Evolutionary conservation across 2,888 invertebrate genomes (phyloP), one percentile per base, ranked within the genome.

Genomic region (Xiphydria camelus): DNA sequence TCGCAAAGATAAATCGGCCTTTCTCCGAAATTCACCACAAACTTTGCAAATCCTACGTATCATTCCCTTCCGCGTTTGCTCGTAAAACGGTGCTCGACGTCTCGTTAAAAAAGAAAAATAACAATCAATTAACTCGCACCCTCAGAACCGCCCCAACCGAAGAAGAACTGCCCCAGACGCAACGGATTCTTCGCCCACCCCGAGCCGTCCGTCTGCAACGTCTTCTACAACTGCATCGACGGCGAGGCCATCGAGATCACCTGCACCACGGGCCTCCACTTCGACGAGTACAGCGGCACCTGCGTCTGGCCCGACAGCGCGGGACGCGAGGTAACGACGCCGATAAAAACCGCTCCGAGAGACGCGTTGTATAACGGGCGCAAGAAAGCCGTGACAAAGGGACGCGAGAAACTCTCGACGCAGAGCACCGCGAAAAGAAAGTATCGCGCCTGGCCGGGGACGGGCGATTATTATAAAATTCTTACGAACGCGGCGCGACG

Each of bases 131-230:
- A 12, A n/a, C 15, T 29, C 9, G 3, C 29, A 4, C 9, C 3
- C 15, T 35, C 78, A 93, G 92, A 93, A 78, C 84, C 87, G 45
- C 87, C 94, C 42, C 84, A 86, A 64, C 78, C 86, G 5, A 85
- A 78, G 66, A 77, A 78, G 32, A 81, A 83, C 53, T 94, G 94
- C 70, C 92, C 92, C 14, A 83, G 94, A 53, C 84, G 85, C 63
- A 91, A 93, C 76, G 94, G 94, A 34, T 91, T 91, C 85, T 94
- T 94, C 77, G 88, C 91, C 26, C 91, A 93, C 79, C 91, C 91
- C 5, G 90, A 93, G 65, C 80, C 87, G 0, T 69, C 85, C 4
- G 83, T 89, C 10, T 94, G 94, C 79, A 88, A 91, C 75, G 76
- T 89, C 54, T 94, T 92, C 83, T 91, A 82, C 81, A 92, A 91